These are phyloP conservation scores for Pluvialis apricaria DNA, from an alignment of 2,113 vertebrate species.

Conservation along the genomic window DNA sequence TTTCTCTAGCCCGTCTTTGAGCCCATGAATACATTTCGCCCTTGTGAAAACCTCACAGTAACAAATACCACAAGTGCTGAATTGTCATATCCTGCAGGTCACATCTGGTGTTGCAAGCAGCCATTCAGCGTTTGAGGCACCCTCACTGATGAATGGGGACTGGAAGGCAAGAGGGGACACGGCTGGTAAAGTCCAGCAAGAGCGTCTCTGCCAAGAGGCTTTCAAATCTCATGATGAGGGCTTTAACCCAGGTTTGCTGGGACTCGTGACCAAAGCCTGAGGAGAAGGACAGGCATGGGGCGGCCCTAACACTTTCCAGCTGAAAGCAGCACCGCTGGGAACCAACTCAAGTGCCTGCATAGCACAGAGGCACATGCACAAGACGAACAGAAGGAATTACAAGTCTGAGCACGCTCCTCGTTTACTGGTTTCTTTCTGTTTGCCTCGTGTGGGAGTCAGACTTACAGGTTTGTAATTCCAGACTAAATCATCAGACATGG, in stretches of 20 bases:
- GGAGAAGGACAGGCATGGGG: background rate
- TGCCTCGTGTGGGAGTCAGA: background rate
- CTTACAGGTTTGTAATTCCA: background rate
- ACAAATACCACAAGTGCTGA: background rate
- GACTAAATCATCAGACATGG: background rate
- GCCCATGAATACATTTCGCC: background rate
- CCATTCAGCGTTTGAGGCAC: background rate
- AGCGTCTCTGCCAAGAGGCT: background rate
- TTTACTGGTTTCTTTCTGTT: background rate
- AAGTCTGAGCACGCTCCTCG: background rate
- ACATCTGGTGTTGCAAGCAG: background rate
- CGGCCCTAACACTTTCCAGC: background rate
- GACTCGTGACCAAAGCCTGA: background rate
- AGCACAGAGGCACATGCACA: background rate
- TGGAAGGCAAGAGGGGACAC: background rate
- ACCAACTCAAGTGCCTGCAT: background rate
- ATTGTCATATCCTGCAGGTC: background rate
- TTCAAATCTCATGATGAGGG: accelerated
- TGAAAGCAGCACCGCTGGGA: background rate
- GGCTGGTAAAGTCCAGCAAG: background rate
- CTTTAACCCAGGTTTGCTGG: background rate
- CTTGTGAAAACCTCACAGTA: background rate
- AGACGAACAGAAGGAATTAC: background rate
- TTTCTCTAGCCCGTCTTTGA: background rate
- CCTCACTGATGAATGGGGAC: background rate